A percentile compares a stretch with the other conserved stretches of the same genome.
Conservation (phyloP, 1,140 invertebrate species). For the Holotrichia oblita region DNA sequence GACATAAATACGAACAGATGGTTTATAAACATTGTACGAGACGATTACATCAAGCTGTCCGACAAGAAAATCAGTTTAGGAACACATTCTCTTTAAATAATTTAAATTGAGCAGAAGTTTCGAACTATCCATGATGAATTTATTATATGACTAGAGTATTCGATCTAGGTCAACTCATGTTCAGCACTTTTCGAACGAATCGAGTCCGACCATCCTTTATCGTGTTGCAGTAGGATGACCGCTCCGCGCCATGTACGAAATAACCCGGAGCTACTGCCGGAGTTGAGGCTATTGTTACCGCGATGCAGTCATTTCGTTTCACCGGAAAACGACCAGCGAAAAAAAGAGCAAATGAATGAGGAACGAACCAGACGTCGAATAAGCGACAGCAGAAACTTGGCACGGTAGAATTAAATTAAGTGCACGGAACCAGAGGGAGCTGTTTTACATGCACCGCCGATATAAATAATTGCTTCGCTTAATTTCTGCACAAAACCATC, state of each 20-base stretch:
- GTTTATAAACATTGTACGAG: too few species aligned
- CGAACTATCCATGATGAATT: background rate
- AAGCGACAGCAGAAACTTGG: background rate
- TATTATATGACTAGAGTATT: background rate
- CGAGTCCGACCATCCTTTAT: constrained; percentile 22
- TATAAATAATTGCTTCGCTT: constrained; percentile 23
- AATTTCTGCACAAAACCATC: background rate
- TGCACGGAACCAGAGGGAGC: background rate
- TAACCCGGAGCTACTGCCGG: background rate
- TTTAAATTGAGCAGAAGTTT: background rate
- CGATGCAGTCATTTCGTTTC: constrained; percentile 29
- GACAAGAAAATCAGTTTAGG: too few species aligned
- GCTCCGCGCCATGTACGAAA: constrained; percentile 10
- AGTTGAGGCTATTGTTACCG: constrained; percentile 28
- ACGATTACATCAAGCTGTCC: too few species aligned
- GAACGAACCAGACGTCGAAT: constrained; percentile 21
- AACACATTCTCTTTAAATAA: too few species aligned
- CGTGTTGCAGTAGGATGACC: constrained; percentile 9
- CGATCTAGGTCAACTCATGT: constrained; percentile 13
- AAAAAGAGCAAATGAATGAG: background rate
- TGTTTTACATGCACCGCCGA: background rate
- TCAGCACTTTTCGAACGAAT: constrained; percentile 22
- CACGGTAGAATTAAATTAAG: constrained; percentile 7
- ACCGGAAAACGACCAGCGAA: background rate
- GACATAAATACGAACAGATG: background rate